A percentile compares a stretch with the other conserved stretches of the same genome.
Conservation (phyloP, 2,888 invertebrate genomes). For the Liposcelis brunnea region DNA sequence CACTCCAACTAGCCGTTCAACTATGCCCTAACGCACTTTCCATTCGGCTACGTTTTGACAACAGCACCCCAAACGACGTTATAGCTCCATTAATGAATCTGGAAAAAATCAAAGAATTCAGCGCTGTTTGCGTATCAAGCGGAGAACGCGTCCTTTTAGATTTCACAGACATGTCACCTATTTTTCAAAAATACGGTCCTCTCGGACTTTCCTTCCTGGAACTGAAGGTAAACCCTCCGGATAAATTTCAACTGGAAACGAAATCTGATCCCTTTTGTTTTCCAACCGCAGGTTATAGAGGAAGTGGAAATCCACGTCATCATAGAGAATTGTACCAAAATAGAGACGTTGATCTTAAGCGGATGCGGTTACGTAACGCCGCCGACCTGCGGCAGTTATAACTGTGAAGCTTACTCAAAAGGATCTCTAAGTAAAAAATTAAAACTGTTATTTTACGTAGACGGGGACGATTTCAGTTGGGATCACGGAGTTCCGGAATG, state of each 20-base stretch:
- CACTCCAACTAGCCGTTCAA: constrained; percentile 18
- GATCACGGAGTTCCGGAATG: constrained; percentile 21
- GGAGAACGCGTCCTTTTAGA: constrained; percentile 20
- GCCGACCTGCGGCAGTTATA: constrained; percentile 13
- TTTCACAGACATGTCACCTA: constrained; percentile 19
- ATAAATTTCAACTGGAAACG: neutral
- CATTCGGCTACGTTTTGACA: constrained; percentile 18
- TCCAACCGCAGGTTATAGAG: constrained; percentile 19
- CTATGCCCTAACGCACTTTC: constrained; percentile 19
- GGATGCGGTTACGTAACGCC: constrained; percentile 20
- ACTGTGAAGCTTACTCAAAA: constrained; percentile 6
- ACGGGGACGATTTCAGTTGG: constrained; percentile 23
- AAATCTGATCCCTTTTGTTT: neutral
- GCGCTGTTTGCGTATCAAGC: constrained; percentile 21
- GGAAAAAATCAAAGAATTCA: constrained; percentile 17
- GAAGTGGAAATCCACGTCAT: constrained; percentile 22
- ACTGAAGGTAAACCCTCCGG: constrained; percentile 13
- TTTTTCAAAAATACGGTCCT: constrained; percentile 18
- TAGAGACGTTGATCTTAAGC: constrained; percentile 20
- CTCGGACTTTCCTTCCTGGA: constrained; percentile 13
- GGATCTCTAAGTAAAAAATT: constrained; percentile 11
- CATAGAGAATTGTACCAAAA: constrained; percentile 16
- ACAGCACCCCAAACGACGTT: constrained; percentile 21
- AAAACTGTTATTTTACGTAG: constrained; percentile 20
- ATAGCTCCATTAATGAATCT: constrained; percentile 17